Evolutionary conservation across 1,140 invertebrate species (phyloP).

Genomic region (Drosophila lacertosa): DNA sequence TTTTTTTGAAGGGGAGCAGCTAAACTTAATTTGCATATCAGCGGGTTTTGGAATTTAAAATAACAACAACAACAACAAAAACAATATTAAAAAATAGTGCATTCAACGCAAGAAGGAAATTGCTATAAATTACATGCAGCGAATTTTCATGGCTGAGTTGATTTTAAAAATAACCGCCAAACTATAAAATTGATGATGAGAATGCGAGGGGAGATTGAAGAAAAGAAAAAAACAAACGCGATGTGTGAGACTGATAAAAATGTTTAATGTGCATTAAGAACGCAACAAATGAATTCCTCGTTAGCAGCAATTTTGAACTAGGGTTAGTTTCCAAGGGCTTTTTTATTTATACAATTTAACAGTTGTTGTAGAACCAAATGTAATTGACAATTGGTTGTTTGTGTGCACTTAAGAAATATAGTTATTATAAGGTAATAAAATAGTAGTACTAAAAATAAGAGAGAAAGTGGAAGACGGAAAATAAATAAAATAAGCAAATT

Average conservation of each 20-base stretch:
- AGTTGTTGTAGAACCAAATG: neutral
- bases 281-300: neutral
- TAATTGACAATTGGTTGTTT: no score
- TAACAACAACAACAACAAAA: conserved; percentile 6
- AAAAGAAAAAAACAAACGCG: neutral
- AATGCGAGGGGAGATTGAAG: neutral
- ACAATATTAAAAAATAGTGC: conserved; percentile 41
- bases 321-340: neutral
- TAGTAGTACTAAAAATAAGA: neutral
- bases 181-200: conserved; percentile 49
- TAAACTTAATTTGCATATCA: conserved; percentile 60
- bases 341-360: neutral
- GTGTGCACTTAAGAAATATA: neutral
- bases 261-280: conserved; percentile 3
- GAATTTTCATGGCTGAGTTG: conserved; percentile 73
- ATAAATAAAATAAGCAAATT: no score
- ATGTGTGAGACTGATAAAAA: conserved; percentile 7
- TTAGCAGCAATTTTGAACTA: neutral
- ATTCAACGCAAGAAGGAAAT: conserved; percentile 63
- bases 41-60: conserved; percentile 37
- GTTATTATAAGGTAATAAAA: neutral
- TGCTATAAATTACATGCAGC: conserved; percentile 69
- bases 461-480: no score
- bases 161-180: conserved; percentile 52
- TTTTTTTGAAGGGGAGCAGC: conserved; percentile 15